Base-by-base conservation (phyloP, 1,140 invertebrate genomes). In the Tetranychus cinnabarinus region DNA sequence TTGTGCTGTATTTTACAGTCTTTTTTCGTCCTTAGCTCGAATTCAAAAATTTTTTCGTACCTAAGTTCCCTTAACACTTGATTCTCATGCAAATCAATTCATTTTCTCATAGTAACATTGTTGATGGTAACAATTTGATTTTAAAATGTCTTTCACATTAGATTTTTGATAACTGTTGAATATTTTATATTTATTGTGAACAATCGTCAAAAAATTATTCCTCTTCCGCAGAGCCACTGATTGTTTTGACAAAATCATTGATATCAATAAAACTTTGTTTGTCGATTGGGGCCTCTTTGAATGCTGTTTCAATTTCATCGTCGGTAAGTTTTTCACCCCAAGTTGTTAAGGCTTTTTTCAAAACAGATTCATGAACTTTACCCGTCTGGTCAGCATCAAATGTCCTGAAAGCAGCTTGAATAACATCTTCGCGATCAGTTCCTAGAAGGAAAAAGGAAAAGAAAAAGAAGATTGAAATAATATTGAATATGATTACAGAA, bases 261-360 rank as follows among this genome's bases (percentile, higher is more conserved):
- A 68, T 66, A 50, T 68, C 67, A n/a, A 68, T 64, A 23, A 65
- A 66, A 15, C 67, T 67, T 57, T 64, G 56, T 45, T 59, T 64
- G 59, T 67, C 65, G n/a, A 66, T 62, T 23, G 68, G 68, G 10
- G 68, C 68, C 62, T 69, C 68, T 35, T 60, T 48, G 2, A 69
- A 60, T 48, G 62, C 62, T 39, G 63, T 60, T 7, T 67, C 65
- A 5, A 75, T 72, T 75, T 97, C 91, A 70, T 88, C 83, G 68
- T 81, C 77, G 68, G 81, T 80, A 80, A 96, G 96, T 77, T 93
- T 96, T 72, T 97, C 91, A 67, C 92, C 91, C 81, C 85, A 96
- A 74, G 88, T 91, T 80, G 86, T 83, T 69, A 97, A 79, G 65
- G 88, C 83, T 73, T 91, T 86, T 75, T 88, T 87, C 31, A 39